Base-by-base conservation (phyloP, 2,888 invertebrate species). In the Tenthredo distinguenda region DNA sequence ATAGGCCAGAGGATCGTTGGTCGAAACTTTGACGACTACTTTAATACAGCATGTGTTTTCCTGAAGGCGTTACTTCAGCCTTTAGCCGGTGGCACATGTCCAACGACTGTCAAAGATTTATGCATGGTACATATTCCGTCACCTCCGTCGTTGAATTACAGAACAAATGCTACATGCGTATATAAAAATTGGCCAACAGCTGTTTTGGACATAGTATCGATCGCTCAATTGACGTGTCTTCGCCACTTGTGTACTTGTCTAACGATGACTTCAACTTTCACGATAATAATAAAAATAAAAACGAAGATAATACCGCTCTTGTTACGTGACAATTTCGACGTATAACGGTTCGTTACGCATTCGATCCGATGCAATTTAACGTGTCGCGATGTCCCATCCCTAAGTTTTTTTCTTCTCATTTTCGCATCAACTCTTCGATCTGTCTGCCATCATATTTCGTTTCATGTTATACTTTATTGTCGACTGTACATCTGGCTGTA, bases 191-290 rank as follows among this genome's bases (percentile, higher is more conserved):
- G 6, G 34, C 68, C 21, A 9, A n/a, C 18, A 71, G 37, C 37
- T 71, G 47, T 43, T 40, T 18, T 9, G 31, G 34, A 71, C 34
- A 31, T 26, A 71, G 47, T 31, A 83, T 71, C 68, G 71, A 71
- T 68, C 68, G 47, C 68, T 83, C 71, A 83, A 83, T 83, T 71
- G 71, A 50, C 47, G 34, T 40, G 83, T 71, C 43, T 83, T 31
- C 68, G 82, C 68, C 82, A 83, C 82, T 47, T 68, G 82, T 21
- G 34, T 62, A 37, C 21, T 37, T 26, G 21, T 37, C 10, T 62
- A 72, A 58, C 62, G 79, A 21, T 40, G 37, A 62, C 37, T 62
- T 81, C 21, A 58, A 62, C 62, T 72, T 43, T n/a, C 26, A 31
- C 18, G 31, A 50, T 18, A 37, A 40, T 34, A 62, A 81, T 40